Evolutionary conservation across 2,113 vertebrate species (phyloP).

Genomic region (Speoplatyrhinus poulsoni): DNA sequence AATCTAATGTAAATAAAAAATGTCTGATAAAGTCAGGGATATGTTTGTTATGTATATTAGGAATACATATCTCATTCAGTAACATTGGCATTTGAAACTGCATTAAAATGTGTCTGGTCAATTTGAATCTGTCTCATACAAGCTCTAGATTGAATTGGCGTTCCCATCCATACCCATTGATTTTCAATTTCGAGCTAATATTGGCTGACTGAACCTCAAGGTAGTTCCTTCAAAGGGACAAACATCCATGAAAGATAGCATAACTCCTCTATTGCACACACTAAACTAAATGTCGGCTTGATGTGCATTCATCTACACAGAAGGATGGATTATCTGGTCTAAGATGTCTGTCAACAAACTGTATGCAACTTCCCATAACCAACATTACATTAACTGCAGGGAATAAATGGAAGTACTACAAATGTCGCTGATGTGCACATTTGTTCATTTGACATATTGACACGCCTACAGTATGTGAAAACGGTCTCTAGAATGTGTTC

Average conservation of each 20-base stretch:
- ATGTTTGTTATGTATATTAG: slow-evolving; percentile 29
- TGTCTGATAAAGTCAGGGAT: background rate
- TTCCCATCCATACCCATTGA: slow-evolving; percentile 58
- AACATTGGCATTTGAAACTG: slow-evolving; percentile 43
- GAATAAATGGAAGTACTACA: background rate
- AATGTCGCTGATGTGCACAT: background rate
- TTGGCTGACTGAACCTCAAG: slow-evolving; percentile 45
- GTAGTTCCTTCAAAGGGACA: slow-evolving; percentile 45
- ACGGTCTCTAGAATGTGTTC: background rate
- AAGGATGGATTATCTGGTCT: slow-evolving; percentile 49
- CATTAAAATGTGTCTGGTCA: slow-evolving; percentile 52
- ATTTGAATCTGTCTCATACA: slow-evolving; percentile 52
- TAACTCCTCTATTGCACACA: slow-evolving; percentile 1
- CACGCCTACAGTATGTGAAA: slow-evolving; percentile 5
- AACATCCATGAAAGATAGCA: slow-evolving; percentile 6
- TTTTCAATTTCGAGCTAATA: slow-evolving; percentile 46
- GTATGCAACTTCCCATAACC: slow-evolving; percentile 22
- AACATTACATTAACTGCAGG: background rate
- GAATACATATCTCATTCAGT: slow-evolving; percentile 35
- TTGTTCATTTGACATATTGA: background rate
- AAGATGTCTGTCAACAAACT: slow-evolving; percentile 13
- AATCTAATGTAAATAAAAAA: too few relatives aligned
- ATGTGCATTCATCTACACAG: slow-evolving; percentile 20
- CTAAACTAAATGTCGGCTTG: slow-evolving; percentile 17
- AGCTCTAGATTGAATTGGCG: slow-evolving; percentile 52